Conservation (phyloP, 2,797 vertebrate species). For the Chrosomus eos region DNA sequence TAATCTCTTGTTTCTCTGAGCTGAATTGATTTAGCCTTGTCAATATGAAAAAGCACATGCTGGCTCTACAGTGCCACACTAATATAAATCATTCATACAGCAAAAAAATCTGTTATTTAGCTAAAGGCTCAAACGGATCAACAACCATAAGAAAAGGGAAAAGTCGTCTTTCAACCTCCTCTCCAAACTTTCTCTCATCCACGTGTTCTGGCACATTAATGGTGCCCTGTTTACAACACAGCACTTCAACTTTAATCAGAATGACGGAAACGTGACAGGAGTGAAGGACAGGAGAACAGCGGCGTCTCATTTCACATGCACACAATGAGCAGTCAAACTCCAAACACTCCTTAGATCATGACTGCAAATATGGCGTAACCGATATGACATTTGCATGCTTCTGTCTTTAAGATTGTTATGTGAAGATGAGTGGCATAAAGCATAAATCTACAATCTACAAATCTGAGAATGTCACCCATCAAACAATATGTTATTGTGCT, state of each 20-base stretch:
- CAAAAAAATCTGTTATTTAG: conserved; percentile 37
- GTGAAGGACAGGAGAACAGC: neutral
- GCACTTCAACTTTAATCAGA: conserved; percentile 64
- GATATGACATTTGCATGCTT: conserved; percentile 10
- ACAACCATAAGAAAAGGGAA: conserved; percentile 31
- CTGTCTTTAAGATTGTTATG: conserved; percentile 1
- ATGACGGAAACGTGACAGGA: conserved; percentile 62
- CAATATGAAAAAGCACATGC: neutral
- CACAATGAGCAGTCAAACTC: conserved; percentile 28
- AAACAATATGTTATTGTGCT: conserved; percentile 4
- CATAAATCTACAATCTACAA: neutral
- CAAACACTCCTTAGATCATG: conserved; percentile 34
- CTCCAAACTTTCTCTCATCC: conserved; percentile 51
- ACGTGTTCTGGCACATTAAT: conserved; percentile 58
- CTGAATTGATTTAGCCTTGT: conserved; percentile 9
- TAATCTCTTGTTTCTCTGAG: neutral
- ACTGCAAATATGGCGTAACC: neutral
- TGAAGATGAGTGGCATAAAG: neutral
- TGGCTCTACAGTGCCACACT: neutral
- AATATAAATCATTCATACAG: conserved; percentile 35
- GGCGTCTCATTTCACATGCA: conserved; percentile 19
- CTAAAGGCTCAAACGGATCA: conserved; percentile 35
- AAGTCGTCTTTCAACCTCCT: conserved; percentile 20
- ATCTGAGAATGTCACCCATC: conserved; percentile 9
- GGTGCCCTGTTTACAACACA: conserved; percentile 70